Conservation (phyloP, 2,888 invertebrate genomes). For the Heliothis peltigera region DNA sequence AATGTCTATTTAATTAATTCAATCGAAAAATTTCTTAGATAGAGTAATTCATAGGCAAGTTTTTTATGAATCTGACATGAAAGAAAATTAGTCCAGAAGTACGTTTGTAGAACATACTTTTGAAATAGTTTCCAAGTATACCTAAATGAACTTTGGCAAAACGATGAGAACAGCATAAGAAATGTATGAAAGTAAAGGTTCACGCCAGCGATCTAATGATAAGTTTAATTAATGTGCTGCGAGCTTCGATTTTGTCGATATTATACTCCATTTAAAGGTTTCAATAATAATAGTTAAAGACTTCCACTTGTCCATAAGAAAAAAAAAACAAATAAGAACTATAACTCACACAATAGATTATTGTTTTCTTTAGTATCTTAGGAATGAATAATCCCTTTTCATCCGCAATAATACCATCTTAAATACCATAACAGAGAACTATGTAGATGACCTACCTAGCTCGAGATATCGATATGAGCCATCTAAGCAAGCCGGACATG, state of each 20-base stretch:
- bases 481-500: constrained; percentile 71
- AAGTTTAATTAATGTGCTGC: constrained; percentile 10
- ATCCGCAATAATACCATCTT: background rate
- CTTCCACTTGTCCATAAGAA: too few relatives aligned
- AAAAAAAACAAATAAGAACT: background rate
- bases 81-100: background rate
- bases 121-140: background rate
- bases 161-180: background rate
- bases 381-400: background rate
- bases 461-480: constrained; percentile 47
- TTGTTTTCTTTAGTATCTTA: background rate
- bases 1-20: too few relatives aligned
- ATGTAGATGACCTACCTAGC: constrained; percentile 42
- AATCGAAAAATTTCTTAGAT: too few relatives aligned
- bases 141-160: background rate
- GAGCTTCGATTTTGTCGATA: constrained; percentile 1
- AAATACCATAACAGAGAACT: constrained; percentile 15
- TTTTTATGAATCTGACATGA: background rate
- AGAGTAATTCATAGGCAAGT: too few relatives aligned
- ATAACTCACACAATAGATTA: background rate
- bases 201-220: constrained; percentile 1
- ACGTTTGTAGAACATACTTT: background rate
- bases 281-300: too few relatives aligned
- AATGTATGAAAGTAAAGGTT: background rate
- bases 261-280: too few relatives aligned